phyloP scores from a whole-genome alignment of 92 coral and sea anemone genomes.

The Epizoanthus fatuus region DNA sequence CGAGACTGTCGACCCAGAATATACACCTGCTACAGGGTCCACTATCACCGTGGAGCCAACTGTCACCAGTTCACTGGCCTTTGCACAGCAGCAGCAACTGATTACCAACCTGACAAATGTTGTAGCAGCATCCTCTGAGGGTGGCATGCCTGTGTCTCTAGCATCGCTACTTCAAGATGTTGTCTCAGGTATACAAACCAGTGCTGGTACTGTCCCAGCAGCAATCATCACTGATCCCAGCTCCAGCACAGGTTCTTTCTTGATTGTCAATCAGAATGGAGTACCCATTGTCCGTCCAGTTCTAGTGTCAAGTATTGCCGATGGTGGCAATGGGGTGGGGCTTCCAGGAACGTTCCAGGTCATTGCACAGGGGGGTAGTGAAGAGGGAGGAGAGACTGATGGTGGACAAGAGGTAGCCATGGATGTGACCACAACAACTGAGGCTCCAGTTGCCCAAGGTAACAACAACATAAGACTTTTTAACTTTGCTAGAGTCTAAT shows the following conservation, averaged over 20 bases:
- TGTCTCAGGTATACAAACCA: constrained; percentile 98
- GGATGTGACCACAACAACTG: constrained; percentile 63
- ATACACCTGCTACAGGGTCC: constrained; percentile 53
- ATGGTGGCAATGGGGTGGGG: constrained; percentile 69
- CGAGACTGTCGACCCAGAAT: constrained; percentile 53
- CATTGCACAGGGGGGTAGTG: constrained; percentile 87
- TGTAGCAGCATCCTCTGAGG: constrained; percentile 76
- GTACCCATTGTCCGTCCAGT: constrained; percentile 98
- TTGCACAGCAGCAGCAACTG: constrained; percentile 75
- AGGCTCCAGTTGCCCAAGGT: constrained; percentile 58
- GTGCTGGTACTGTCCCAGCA: constrained; percentile 94
- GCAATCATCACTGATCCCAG: constrained; percentile 96
- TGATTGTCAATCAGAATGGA: constrained; percentile 97
- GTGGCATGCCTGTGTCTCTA: constrained; percentile 84
- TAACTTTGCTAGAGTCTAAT: too few species aligned
- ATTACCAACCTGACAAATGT: constrained; percentile 74
- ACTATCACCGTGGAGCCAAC: constrained; percentile 65
- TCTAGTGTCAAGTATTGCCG: constrained; percentile 87
- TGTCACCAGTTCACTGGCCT: constrained; percentile 52
- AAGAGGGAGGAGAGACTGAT: constrained; percentile 67
- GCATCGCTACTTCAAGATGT: constrained; percentile 98
- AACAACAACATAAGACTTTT: too few species aligned
- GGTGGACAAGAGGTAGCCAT: constrained; percentile 69
- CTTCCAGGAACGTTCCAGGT: constrained; percentile 87
- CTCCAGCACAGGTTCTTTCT: constrained; percentile 95